A percentile compares a stretch with the other conserved stretches of the same genome.
Conservation (phyloP, 2,113 vertebrate genomes). For the Tragelaphus scriptus region DNA sequence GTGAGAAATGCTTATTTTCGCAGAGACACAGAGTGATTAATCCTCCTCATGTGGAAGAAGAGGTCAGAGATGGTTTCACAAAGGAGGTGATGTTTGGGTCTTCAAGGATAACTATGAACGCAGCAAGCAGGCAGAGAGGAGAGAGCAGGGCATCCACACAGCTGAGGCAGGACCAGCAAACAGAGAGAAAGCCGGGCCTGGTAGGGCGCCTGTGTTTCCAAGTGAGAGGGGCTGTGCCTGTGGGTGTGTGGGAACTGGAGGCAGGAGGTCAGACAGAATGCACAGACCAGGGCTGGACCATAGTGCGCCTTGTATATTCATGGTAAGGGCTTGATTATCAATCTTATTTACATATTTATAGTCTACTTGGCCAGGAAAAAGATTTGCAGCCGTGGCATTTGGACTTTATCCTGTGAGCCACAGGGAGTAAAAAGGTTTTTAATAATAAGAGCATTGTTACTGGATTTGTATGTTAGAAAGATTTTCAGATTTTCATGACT, state of each 20-base stretch:
- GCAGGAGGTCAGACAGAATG: no score
- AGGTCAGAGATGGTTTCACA: not conserved
- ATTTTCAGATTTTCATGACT: slow-evolving; percentile 43
- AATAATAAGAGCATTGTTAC: slow-evolving; percentile 13
- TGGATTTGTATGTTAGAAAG: slow-evolving; percentile 1
- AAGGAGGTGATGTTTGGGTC: not conserved
- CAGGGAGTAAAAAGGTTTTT: slow-evolving; percentile 28
- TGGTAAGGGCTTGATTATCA: not conserved
- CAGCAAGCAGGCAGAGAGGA: not conserved
- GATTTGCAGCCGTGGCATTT: slow-evolving; percentile 32
- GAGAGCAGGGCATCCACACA: not conserved
- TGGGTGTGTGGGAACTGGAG: not conserved
- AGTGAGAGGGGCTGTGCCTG: not conserved
- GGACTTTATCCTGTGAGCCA: slow-evolving; percentile 34
- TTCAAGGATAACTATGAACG: not conserved
- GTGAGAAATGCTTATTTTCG: not conserved
- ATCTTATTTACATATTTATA: slow-evolving; percentile 21
- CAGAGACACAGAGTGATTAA: not conserved
- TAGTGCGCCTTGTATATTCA: not conserved
- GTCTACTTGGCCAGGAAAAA: not conserved
- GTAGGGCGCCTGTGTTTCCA: rapidly evolving
- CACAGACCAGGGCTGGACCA: not conserved
- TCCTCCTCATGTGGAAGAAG: not conserved
- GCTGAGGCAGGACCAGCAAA: not conserved
- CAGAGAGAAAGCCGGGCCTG: not conserved